Evolutionary conservation across 2,888 invertebrate species (phyloP).

Genomic region (Shargacucullia verbasci): DNA sequence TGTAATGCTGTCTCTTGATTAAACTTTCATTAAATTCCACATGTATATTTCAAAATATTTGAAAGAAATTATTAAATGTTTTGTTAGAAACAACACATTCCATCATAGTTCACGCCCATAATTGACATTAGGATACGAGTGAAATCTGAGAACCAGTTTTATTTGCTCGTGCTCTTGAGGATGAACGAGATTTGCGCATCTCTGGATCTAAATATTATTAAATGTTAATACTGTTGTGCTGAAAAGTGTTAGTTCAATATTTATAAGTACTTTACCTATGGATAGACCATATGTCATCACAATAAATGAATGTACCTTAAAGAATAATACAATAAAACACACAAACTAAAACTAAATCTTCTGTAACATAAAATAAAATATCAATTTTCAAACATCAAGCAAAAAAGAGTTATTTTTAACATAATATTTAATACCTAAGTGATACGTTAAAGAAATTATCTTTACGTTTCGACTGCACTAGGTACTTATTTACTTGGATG

Average conservation of each 20-base stretch:
- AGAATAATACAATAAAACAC: too few species aligned
- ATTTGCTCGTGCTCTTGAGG: conserved; percentile 58
- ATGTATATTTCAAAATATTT: conserved; percentile 2
- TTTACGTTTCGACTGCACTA: conserved; percentile 13
- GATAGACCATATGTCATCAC: too few species aligned
- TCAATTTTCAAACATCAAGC: too few species aligned
- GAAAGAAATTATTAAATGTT: conserved; percentile 5
- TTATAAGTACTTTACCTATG: neutral
- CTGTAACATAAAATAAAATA: too few species aligned
- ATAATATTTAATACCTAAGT: too few species aligned
- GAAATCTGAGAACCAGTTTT: conserved; percentile 72
- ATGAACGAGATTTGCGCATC: conserved; percentile 39
- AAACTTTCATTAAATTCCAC: too few species aligned
- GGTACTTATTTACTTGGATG: conserved; percentile 16
- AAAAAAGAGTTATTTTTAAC: too few species aligned
- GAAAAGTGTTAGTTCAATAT: conserved; percentile 26
- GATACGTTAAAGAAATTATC: neutral
- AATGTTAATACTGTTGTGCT: conserved; percentile 41
- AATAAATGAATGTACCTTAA: too few species aligned
- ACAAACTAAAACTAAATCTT: too few species aligned
- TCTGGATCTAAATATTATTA: conserved; percentile 37
- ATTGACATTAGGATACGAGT: conserved; percentile 61
- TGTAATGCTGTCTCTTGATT: too few species aligned
- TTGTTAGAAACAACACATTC: conserved; percentile 27
- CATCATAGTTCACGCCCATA: conserved; percentile 30